Percentiles rank a stretch among this genome's conserved stretches.
These are phyloP conservation scores for Scaptomyza montana DNA, from an alignment of 1,140 invertebrate species.

Conservation along the genomic window DNA sequence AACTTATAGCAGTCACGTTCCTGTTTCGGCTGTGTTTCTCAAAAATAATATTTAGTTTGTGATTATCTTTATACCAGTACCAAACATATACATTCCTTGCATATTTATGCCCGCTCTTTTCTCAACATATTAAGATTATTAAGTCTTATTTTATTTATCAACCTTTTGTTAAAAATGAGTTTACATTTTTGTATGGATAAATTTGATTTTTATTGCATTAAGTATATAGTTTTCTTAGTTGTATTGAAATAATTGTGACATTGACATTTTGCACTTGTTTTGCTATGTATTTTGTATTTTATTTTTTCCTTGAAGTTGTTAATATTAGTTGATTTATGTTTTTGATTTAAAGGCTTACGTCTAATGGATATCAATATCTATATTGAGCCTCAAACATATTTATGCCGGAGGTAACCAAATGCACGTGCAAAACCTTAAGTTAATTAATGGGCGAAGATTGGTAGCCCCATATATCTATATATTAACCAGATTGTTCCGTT, in stretches of 20 bases:
- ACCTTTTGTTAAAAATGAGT: too few species aligned
- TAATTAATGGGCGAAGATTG: neutral
- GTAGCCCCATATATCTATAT: neutral
- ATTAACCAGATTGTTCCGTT: constrained; percentile 22
- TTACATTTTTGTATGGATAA: constrained; percentile 60
- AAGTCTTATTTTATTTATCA: too few species aligned
- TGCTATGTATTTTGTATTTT: constrained; percentile 9
- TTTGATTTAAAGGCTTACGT: constrained; percentile 19
- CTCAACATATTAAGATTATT: too few species aligned
- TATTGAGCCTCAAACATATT: constrained; percentile 16
- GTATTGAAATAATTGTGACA: constrained; percentile 56
- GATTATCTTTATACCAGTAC: neutral
- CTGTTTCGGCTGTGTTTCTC: neutral
- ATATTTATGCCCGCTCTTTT: too few species aligned
- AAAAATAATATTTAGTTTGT: neutral
- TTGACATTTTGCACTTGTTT: constrained; percentile 35
- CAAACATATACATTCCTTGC: neutral
- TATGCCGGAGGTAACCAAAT: constrained; percentile 12
- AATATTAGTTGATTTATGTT: constrained; percentile 32
- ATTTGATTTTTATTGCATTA: constrained; percentile 73
- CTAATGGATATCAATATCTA: constrained; percentile 11
- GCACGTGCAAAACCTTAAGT: constrained; percentile 7
- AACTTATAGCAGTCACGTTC: constrained; percentile 3
- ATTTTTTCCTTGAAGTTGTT: constrained; percentile 28
- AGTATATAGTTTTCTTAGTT: constrained; percentile 56